Conservation (phyloP, 1,140 invertebrate species). For the Drosophila santomea region DNA sequence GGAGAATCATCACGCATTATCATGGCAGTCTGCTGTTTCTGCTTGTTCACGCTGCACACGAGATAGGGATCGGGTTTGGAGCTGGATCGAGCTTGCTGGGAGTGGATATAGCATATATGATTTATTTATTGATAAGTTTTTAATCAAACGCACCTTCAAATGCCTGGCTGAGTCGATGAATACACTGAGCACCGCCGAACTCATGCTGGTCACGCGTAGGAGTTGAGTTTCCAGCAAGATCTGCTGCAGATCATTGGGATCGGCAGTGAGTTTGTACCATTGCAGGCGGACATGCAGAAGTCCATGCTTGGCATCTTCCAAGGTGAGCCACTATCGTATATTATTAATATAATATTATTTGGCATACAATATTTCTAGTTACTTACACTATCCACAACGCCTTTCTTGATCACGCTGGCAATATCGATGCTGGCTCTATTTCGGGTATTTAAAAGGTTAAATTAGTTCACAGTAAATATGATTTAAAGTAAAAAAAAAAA, state of each 20-base stretch:
- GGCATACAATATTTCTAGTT: neutral
- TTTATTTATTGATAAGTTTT: neutral
- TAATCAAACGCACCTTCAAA: conserved; percentile 89
- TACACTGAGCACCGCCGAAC: conserved; percentile 91
- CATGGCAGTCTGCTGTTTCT: conserved; percentile 89
- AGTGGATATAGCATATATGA: neutral
- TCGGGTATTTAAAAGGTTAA: neutral
- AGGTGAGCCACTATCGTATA: conserved; percentile 92
- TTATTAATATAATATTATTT: neutral
- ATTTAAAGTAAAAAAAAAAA: conserved; percentile 9
- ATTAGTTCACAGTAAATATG: conserved; percentile 3
- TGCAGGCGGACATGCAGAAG: conserved; percentile 94
- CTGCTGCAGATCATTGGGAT: conserved; percentile 89
- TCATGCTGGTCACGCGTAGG: conserved; percentile 90
- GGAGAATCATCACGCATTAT: conserved; percentile 90
- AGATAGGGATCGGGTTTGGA: conserved; percentile 92
- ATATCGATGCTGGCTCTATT: conserved; percentile 89
- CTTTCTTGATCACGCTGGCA: conserved; percentile 88
- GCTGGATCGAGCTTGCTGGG: conserved; percentile 88
- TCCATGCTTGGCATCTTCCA: conserved; percentile 97
- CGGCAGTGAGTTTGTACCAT: conserved; percentile 93
- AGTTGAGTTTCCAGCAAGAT: conserved; percentile 91
- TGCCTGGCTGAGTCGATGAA: conserved; percentile 96
- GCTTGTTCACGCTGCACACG: conserved; percentile 89
- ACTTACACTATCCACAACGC: conserved; percentile 89